Base-by-base conservation (phyloP, 2,113 vertebrate species). In the cat (Felis catus) region DNA sequence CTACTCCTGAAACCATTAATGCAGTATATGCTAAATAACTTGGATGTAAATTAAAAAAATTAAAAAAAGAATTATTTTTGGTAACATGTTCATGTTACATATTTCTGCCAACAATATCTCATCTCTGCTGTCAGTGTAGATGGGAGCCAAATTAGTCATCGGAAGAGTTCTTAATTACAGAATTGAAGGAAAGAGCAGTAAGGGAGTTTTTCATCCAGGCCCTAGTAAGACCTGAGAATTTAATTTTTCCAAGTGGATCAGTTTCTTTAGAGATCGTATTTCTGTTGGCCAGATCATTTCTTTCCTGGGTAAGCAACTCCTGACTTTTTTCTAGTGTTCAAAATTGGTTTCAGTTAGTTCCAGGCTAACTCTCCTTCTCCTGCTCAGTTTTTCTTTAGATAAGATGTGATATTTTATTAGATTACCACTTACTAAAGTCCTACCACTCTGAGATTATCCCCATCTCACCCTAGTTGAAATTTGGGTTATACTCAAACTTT, bases 101-200 rank as follows among this genome's bases (percentile, higher is more conserved):
- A 61, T 61, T 61, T 61, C 23, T 94, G 73, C 29, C n/a, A 74
- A 65, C 71, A 79, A 53, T 90, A 92, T 45, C 16, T 45, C 13
- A 5, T 94, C 14, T 97, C 27, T 95, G 29, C 74, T 80, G 15
- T 53, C 23, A 61, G n/a, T 91, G 29, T 92, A 41, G 73, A 45
- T 68, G 45, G 33, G 27, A 85, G 25, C 70, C 13, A 90, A 63
- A 91, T 89, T 91, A 89, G 36, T 91, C 29, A 55, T 73, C 39
- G 88, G 63, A 89, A 76, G 19, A 18, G 63, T 89, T 94, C 66
- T 83, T 86, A 95, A 82, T 82, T 88, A 76, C 29, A 73, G 45
- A 97, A 91, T 65, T 97, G 78, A 97, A 97, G 18, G 84, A 94
- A 95, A 93, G 15, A 39, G 4, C 65, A 90, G 16, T 73, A n/a